These are phyloP conservation scores for Hystrix cristata DNA, from an alignment of 2,113 vertebrate species.

Conservation along the genomic window DNA sequence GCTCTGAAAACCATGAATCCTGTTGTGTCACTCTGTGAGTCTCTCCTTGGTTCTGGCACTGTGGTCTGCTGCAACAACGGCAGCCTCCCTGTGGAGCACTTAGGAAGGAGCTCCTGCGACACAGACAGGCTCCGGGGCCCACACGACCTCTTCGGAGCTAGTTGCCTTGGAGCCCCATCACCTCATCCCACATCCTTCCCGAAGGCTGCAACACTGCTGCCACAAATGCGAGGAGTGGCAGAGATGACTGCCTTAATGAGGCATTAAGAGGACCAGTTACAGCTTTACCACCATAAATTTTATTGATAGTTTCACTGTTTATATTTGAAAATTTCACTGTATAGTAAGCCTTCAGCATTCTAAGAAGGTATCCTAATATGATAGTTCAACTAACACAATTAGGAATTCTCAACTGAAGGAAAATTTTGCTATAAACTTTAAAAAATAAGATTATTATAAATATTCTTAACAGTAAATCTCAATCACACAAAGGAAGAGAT, in stretches of 20 bases:
- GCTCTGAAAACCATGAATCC: not conserved
- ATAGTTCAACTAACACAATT: constrained; percentile 1
- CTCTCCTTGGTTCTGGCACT: not conserved
- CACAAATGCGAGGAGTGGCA: not conserved
- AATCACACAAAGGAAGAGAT: constrained; percentile 32
- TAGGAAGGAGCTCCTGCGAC: not conserved
- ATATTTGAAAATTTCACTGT: not conserved
- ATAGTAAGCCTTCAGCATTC: not conserved
- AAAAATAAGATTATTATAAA: constrained; percentile 27
- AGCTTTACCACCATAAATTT: not conserved
- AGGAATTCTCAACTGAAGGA: constrained; percentile 33
- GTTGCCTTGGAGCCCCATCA: not conserved
- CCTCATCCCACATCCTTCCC: too few relatives aligned
- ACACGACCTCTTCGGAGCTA: not conserved
- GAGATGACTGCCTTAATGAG: not conserved
- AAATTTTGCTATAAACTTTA: constrained; percentile 10
- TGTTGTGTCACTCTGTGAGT: not conserved
- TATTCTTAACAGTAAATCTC: constrained; percentile 7
- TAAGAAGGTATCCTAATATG: not conserved
- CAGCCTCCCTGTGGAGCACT: not conserved
- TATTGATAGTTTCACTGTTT: constrained; percentile 1
- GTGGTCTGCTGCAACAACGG: not conserved
- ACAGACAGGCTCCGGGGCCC: not conserved
- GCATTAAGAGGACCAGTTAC: not conserved
- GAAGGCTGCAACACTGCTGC: not conserved